Conservation (phyloP, 2,888 invertebrate genomes). For the Drosophila multiciliata region DNA sequence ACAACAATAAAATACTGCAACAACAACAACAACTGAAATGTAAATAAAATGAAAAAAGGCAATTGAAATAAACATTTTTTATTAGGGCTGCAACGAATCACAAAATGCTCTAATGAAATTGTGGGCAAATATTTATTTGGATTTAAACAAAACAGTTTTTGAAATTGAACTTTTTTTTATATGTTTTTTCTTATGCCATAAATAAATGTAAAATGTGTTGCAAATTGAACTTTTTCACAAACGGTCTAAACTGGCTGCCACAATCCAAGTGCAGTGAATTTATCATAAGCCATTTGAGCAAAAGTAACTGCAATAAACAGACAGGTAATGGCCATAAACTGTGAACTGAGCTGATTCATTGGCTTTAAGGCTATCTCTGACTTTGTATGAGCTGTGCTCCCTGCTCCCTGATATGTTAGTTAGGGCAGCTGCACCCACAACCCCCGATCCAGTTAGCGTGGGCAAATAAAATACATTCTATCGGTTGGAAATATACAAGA, state of each 20-base stretch:
- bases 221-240: constrained; percentile 1
- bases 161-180: neutral
- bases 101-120: constrained; percentile 23
- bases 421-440: constrained; percentile 16
- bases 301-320: constrained; percentile 26
- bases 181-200: neutral
- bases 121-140: neutral
- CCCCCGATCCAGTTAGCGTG: constrained; percentile 18
- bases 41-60: constrained; percentile 35
- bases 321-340: constrained; percentile 50
- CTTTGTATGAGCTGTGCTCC: constrained; percentile 40
- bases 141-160: neutral
- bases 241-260: neutral
- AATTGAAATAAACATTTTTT: constrained; percentile 24
- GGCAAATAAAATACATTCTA: constrained; percentile 59
- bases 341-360: constrained; percentile 39
- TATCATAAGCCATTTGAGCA: constrained; percentile 5
- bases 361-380: constrained; percentile 43
- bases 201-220: neutral
- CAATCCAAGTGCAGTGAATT: constrained; percentile 17
- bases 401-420: constrained; percentile 25
- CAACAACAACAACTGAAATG: constrained; percentile 7
- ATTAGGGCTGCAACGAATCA: constrained; percentile 1
- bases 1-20: constrained; percentile 18
- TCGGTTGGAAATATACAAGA: constrained; percentile 43